Conservation (phyloP, 2,113 vertebrate genomes). For the Cettia cetti region DNA sequence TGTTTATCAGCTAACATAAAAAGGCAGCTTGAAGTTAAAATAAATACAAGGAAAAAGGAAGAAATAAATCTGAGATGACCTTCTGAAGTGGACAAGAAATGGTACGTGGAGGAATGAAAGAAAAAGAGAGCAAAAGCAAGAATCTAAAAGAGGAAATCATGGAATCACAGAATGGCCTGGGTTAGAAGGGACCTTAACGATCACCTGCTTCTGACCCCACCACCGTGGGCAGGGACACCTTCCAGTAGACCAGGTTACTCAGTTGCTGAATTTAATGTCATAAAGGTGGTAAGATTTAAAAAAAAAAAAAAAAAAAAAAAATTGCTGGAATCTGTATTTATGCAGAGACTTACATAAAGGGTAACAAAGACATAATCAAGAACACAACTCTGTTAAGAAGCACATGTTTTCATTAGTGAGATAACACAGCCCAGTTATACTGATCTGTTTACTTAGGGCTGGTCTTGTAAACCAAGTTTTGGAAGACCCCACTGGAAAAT, state of each 20-base stretch:
- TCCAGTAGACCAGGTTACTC: background rate
- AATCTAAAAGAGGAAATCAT: background rate
- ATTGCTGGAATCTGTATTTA: background rate
- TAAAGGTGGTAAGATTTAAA: background rate
- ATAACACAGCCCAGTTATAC: background rate
- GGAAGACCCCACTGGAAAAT: background rate
- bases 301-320: no score
- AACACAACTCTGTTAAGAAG: background rate
- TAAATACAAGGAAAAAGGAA: background rate
- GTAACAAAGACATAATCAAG: background rate
- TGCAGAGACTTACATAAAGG: background rate
- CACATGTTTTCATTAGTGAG: fast-evolving
- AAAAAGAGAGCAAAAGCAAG: background rate
- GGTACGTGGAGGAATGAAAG: background rate
- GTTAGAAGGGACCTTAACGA: background rate
- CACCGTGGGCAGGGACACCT: background rate
- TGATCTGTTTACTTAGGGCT: background rate
- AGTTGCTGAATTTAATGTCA: background rate
- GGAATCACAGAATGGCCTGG: background rate
- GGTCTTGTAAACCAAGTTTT: background rate
- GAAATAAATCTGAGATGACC: background rate
- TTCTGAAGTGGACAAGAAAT: fast-evolving
- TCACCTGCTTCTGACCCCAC: background rate
- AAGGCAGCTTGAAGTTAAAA: background rate
- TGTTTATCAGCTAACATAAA: background rate